A percentile compares a stretch with the other conserved stretches of the same genome.
Evolutionary conservation across 2,797 vertebrate species (phyloP).

Genomic region (Staurois parvus): DNA sequence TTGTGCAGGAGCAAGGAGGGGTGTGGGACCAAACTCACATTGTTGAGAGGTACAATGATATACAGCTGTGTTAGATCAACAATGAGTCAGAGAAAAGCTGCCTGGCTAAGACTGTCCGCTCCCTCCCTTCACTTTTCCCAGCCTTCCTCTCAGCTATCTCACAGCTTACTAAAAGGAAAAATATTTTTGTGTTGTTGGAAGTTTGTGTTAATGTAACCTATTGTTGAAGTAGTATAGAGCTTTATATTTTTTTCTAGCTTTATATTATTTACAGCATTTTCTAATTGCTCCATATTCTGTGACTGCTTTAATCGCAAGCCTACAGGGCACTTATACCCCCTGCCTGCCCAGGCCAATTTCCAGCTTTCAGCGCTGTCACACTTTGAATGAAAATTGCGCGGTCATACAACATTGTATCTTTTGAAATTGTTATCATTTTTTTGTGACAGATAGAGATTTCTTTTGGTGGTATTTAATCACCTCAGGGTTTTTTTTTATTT

Average conservation of each 20-base stretch:
- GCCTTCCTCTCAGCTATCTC: conserved; percentile 10
- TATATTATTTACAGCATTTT: background rate
- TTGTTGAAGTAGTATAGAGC: background rate
- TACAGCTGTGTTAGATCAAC: conserved; percentile 26
- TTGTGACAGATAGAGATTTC: too few species aligned
- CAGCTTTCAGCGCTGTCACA: too few species aligned
- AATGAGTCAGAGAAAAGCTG: conserved; percentile 29
- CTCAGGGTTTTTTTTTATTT: too few species aligned
- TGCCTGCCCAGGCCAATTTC: too few species aligned
- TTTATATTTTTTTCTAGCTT: background rate
- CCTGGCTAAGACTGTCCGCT: background rate
- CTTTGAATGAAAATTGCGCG: too few species aligned
- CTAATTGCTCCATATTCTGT: background rate
- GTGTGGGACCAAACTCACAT: conserved; percentile 6
- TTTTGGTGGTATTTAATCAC: too few species aligned
- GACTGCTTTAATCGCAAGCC: too few species aligned
- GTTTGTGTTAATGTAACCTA: conserved; percentile 18
- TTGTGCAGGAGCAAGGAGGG: conserved; percentile 15
- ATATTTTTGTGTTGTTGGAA: background rate
- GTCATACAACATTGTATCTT: too few species aligned
- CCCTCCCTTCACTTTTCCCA: background rate
- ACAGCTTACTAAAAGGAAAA: conserved; percentile 31
- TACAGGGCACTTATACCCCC: too few species aligned
- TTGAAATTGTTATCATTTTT: too few species aligned
- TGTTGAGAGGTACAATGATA: conserved; percentile 13